Conservation (phyloP, 2,113 vertebrate genomes). For the Pterocles orientalis region DNA sequence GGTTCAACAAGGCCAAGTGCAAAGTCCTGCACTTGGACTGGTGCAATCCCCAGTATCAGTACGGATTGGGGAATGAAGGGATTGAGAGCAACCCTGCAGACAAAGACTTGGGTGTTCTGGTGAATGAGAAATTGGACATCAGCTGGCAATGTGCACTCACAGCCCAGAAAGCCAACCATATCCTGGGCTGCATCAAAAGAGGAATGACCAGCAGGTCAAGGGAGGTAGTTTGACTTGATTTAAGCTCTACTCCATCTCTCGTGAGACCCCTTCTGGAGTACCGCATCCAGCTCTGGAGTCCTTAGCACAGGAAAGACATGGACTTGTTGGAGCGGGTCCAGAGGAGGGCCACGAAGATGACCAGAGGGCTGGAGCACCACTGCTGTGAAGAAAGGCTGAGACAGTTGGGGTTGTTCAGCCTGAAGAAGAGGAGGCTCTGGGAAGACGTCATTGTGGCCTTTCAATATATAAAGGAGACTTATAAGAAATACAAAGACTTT, state of each 20-base stretch:
- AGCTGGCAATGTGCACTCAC: accelerated
- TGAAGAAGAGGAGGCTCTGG: background rate
- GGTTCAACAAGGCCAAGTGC: background rate
- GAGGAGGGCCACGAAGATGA: background rate
- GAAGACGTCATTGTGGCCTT: no score
- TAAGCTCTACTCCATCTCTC: accelerated
- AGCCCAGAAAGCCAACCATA: background rate
- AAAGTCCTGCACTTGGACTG: background rate
- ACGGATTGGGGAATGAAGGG: background rate
- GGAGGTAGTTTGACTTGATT: background rate
- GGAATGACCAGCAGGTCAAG: accelerated
- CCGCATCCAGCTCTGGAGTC: background rate
- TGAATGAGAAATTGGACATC: background rate
- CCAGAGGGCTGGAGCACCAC: background rate
- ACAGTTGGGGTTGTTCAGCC: no score
- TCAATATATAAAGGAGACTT: no score
- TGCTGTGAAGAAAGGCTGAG: background rate
- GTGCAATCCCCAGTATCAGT: background rate
- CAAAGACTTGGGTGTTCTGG: background rate
- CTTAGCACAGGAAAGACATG: background rate
- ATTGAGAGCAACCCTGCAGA: background rate
- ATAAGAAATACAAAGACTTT: no score
- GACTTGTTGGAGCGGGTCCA: background rate
- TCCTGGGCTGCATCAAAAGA: background rate
- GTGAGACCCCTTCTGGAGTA: background rate